These are phyloP conservation scores for Stylophora pistillata DNA, from an alignment of 64 coral and sea anemone genomes.

Conservation along the genomic window DNA sequence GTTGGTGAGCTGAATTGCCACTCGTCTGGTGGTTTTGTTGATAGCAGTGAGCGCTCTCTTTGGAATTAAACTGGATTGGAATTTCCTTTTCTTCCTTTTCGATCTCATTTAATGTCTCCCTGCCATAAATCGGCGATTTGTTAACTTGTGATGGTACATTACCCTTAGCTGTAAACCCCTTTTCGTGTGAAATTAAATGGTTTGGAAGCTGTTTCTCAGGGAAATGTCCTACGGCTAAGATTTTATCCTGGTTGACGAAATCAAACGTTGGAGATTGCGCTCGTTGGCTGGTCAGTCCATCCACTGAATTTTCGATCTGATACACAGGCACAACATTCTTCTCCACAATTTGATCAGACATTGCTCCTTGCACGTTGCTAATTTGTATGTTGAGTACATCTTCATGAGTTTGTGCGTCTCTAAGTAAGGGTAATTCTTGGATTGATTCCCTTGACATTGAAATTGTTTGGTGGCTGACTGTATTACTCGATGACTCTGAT, in stretches of 20 bases:
- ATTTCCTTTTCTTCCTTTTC: background rate
- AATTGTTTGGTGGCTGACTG: background rate
- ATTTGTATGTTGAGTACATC: slow-evolving; percentile 3
- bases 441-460: background rate
- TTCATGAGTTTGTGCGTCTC: background rate
- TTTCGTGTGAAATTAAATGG: background rate
- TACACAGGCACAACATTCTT: background rate
- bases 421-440: background rate
- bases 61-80: background rate
- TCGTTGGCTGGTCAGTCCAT: background rate
- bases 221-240: background rate
- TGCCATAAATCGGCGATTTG: background rate
- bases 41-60: background rate
- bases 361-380: slow-evolving; percentile 13
- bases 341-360: background rate
- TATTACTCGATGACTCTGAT: background rate
- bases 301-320: background rate
- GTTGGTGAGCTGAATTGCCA: background rate
- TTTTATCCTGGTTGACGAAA: background rate
- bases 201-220: background rate
- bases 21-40: background rate
- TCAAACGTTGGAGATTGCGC: background rate
- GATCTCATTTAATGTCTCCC: background rate
- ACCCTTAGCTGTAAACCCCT: background rate
- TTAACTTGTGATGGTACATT: background rate